Evolutionary conservation across 2,797 vertebrate species (phyloP).

Genomic region (Sebastes paucispinis): DNA sequence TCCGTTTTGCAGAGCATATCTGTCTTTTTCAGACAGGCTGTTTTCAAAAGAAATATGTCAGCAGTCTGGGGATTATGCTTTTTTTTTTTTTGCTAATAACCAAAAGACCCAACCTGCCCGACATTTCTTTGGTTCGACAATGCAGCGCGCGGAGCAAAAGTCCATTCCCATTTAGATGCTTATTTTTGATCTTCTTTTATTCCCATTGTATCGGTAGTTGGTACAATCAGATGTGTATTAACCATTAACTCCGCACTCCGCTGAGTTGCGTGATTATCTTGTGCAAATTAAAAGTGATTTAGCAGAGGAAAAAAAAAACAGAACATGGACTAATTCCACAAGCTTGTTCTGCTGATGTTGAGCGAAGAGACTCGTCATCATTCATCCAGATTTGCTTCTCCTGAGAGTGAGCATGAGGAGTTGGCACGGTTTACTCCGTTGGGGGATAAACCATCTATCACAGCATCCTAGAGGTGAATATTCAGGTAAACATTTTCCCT

Average conservation of each 20-base stretch:
- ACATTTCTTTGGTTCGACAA: constrained; percentile 55
- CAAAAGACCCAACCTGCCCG: constrained; percentile 63
- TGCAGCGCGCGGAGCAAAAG: constrained; percentile 5
- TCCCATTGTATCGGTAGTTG: constrained; percentile 40
- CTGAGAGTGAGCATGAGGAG: not conserved
- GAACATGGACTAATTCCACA: constrained; percentile 43
- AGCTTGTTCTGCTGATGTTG: constrained; percentile 44
- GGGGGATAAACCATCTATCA: constrained; percentile 23
- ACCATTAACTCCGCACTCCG: constrained; percentile 44
- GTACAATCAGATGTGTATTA: constrained; percentile 56
- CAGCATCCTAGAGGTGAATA: constrained; percentile 19
- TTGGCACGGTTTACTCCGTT: constrained; percentile 3
- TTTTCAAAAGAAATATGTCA: constrained; percentile 75
- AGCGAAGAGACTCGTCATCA: constrained; percentile 40
- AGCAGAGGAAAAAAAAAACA: not conserved
- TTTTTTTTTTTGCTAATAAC: constrained; percentile 60
- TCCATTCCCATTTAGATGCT: constrained; percentile 60
- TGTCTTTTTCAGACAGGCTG: constrained; percentile 63
- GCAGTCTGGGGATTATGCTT: constrained; percentile 71
- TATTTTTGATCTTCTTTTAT: constrained; percentile 64
- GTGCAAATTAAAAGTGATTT: constrained; percentile 57
- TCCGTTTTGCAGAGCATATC: constrained; percentile 68
- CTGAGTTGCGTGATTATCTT: constrained; percentile 56
- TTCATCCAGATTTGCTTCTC: constrained; percentile 34
- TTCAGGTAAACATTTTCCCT: not conserved